Evolutionary conservation across 1,140 invertebrate species (phyloP).

Genomic region (Hypsibius dujardini): DNA sequence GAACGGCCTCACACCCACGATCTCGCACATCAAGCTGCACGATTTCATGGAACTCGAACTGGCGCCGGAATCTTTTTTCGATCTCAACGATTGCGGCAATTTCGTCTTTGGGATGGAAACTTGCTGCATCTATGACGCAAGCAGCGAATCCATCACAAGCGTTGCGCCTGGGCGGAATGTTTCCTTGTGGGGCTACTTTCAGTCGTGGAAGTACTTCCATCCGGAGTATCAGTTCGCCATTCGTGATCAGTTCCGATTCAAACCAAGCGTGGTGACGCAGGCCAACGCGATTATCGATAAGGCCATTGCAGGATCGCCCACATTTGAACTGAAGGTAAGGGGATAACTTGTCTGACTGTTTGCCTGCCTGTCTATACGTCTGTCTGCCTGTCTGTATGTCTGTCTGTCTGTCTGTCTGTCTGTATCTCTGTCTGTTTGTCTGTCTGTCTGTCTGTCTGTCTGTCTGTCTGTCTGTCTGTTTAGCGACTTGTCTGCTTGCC

Average conservation of each 20-base stretch:
- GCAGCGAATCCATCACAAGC: neutral
- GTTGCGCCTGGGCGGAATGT: neutral
- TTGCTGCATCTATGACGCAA: constrained; percentile 1
- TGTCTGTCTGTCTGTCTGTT: too few species aligned
- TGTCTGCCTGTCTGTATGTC: neutral
- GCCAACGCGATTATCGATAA: neutral
- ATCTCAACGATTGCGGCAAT: constrained; percentile 8
- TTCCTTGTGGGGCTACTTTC: constrained; percentile 7
- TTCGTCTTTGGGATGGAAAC: neutral
- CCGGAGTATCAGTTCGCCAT: neutral
- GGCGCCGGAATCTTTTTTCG: neutral
- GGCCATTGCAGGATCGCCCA: neutral
- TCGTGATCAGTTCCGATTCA: neutral
- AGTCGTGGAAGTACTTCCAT: constrained; percentile 13
- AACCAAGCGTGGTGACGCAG: neutral
- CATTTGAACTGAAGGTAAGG: neutral
- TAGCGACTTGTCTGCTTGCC: too few species aligned
- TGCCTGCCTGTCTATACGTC: neutral
- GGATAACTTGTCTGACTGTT: neutral
- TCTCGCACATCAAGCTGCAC: neutral
- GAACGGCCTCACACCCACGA: neutral
- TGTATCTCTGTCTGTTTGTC: too few species aligned
- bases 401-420: too few species aligned
- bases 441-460: too few species aligned
- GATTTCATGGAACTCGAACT: neutral